Conservation (phyloP, 30 jellyfish, hydroid and myxozoan species). For the Turritopsis dohrnii region DNA sequence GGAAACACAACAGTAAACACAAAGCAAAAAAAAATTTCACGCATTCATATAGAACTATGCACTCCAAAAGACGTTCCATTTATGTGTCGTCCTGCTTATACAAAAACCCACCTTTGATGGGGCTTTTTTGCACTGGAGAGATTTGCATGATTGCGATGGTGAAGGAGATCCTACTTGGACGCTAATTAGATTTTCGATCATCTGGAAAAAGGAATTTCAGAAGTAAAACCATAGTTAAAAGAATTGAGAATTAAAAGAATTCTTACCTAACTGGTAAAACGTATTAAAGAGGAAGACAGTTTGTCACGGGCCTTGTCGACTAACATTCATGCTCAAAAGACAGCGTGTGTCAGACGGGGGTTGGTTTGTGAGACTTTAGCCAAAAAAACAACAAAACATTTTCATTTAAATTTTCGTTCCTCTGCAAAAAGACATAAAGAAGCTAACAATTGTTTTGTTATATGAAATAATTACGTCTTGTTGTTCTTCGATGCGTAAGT, state of each 20-base stretch:
- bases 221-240: neutral
- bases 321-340: no score
- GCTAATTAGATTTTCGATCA: neutral
- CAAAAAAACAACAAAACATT: neutral
- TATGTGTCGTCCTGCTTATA: neutral
- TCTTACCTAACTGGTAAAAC: neutral
- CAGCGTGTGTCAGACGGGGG: no score
- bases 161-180: neutral
- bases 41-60: neutral
- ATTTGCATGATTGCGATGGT: neutral
- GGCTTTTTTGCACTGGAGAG: neutral
- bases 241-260: neutral
- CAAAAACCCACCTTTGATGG: neutral
- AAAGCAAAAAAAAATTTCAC: neutral
- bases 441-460: neutral
- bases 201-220: neutral
- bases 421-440: neutral
- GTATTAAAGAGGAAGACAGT: no score
- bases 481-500: neutral
- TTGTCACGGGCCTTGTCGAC: no score
- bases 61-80: neutral
- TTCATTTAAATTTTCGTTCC: neutral
- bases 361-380: no score
- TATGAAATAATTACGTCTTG: neutral
- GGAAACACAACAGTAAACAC: neutral